phyloP scores from a whole-genome alignment of 2,888 invertebrate genomes.

The Calameuta filiformis region DNA sequence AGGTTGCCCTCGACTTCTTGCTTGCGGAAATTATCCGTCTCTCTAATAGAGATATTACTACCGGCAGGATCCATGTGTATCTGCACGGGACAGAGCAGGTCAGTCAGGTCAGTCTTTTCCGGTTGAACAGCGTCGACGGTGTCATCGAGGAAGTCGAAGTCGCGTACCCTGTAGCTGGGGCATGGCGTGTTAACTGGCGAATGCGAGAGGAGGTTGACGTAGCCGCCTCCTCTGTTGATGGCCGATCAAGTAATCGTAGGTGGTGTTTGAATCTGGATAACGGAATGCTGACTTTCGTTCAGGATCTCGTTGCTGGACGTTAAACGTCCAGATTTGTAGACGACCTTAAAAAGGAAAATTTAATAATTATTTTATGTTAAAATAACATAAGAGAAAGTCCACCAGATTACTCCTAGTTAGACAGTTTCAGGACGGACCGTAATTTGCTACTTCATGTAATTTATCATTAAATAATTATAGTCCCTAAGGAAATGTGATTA shows the following conservation, averaged over 20 bases:
- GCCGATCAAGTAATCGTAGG: constrained; percentile 50
- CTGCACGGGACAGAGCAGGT: constrained; percentile 42
- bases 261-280: constrained; percentile 5
- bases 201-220: constrained; percentile 49
- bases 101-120: not conserved
- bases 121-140: constrained; percentile 17
- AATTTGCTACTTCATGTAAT: too few relatives aligned
- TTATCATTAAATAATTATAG: too few relatives aligned
- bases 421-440: too few relatives aligned
- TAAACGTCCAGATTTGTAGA: constrained; percentile 36
- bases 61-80: constrained; percentile 31
- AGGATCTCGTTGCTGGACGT: constrained; percentile 40
- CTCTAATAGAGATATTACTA: constrained; percentile 11
- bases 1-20: constrained; percentile 27
- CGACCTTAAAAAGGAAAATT: constrained; percentile 29
- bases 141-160: constrained; percentile 44
- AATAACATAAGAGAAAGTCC: too few relatives aligned
- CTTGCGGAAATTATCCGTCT: not conserved
- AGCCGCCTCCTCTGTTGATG: constrained; percentile 41
- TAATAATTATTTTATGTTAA: too few relatives aligned
- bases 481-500: too few relatives aligned
- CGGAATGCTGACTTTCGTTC: constrained; percentile 31
- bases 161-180: constrained; percentile 42
- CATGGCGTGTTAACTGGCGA: constrained; percentile 52
- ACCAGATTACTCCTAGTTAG: too few relatives aligned